These are phyloP conservation scores for Mamestra configurata DNA, from an alignment of 1,140 invertebrate genomes.

Conservation along the genomic window DNA sequence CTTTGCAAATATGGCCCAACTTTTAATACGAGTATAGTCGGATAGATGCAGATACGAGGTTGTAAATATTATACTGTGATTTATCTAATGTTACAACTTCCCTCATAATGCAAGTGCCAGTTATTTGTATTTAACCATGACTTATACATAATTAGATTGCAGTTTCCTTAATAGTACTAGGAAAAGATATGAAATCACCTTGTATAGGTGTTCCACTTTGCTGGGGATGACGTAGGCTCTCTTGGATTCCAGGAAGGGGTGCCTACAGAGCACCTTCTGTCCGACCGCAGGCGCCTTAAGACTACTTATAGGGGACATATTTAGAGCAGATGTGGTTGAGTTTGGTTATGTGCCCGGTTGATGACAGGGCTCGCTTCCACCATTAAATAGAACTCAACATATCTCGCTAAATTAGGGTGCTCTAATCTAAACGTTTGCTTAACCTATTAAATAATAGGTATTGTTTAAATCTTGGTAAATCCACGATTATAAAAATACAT, in stretches of 20 bases:
- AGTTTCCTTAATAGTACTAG: background rate
- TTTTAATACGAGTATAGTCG: conserved; percentile 28
- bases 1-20: conserved; percentile 17
- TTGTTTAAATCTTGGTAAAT: too few species aligned
- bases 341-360: too few species aligned
- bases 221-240: conserved; percentile 97
- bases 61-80: conserved; percentile 23
- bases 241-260: conserved; percentile 99
- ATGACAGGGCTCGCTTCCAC: too few species aligned
- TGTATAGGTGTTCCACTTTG: conserved; percentile 93
- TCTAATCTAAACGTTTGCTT: too few species aligned
- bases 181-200: conserved; percentile 81
- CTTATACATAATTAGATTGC: background rate
- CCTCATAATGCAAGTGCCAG: background rate
- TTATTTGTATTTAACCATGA: too few species aligned
- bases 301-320: too few species aligned
- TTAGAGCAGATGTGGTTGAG: too few species aligned
- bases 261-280: conserved; percentile 96
- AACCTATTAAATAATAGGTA: too few species aligned
- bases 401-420: too few species aligned
- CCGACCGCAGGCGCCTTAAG: conserved; percentile 93
- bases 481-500: too few species aligned
- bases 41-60: background rate
- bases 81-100: background rate
- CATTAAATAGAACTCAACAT: too few species aligned